A percentile compares a stretch with the other conserved stretches of the same genome.
Conservation (phyloP, 1,140 invertebrate species). For the Ladona fulva region DNA sequence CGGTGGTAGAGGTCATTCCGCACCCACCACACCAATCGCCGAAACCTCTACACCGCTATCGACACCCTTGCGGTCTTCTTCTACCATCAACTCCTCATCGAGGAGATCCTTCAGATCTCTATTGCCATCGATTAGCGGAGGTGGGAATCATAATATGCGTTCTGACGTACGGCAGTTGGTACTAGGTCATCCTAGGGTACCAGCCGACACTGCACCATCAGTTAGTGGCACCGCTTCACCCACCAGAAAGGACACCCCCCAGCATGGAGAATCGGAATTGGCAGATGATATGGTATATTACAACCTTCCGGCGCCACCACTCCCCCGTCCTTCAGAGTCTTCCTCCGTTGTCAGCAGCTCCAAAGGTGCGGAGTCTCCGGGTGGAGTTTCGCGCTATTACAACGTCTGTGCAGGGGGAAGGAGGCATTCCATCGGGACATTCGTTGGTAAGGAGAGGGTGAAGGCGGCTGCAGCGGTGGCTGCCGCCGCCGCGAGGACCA, state of each 20-base stretch:
- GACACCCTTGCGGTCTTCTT: neutral
- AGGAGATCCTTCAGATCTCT: slow-evolving; percentile 36
- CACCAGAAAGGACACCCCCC: slow-evolving; percentile 33
- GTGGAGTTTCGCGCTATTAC: neutral
- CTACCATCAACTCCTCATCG: slow-evolving; percentile 21
- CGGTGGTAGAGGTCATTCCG: slow-evolving; percentile 15
- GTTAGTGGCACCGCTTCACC: slow-evolving; percentile 22
- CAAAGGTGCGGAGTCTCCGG: neutral
- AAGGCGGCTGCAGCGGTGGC: slow-evolving; percentile 21
- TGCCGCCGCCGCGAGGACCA: slow-evolving; percentile 23
- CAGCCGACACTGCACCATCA: slow-evolving; percentile 45
- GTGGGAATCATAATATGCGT: slow-evolving; percentile 35
- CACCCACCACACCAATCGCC: slow-evolving; percentile 26
- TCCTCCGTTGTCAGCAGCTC: neutral
- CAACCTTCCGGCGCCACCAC: slow-evolving; percentile 38
- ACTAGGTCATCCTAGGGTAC: slow-evolving; percentile 43
- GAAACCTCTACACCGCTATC: neutral
- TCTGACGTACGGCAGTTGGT: slow-evolving; percentile 42
- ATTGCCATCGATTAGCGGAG: slow-evolving; percentile 44
- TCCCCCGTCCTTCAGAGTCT: slow-evolving; percentile 13
- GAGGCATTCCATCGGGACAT: slow-evolving; percentile 46
- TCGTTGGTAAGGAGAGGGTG: slow-evolving; percentile 28
- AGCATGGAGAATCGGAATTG: slow-evolving; percentile 17
- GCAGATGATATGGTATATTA: slow-evolving; percentile 41
- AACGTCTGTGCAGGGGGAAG: slow-evolving; percentile 28